Conservation (phyloP, 2,113 vertebrate species). For the Channa maculata region DNA sequence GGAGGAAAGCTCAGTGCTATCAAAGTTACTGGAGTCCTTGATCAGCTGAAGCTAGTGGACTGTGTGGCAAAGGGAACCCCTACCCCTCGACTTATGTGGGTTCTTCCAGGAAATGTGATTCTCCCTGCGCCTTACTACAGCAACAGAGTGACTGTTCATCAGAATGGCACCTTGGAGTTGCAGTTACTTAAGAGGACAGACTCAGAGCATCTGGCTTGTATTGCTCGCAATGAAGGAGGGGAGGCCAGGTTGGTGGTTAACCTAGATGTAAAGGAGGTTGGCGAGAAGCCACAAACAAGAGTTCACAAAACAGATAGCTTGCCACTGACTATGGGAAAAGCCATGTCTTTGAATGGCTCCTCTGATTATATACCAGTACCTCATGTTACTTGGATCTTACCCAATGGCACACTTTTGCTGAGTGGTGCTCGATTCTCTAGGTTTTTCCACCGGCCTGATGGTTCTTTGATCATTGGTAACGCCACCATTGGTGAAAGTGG, state of each 20-base stretch:
- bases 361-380: constrained; percentile 76
- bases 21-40: constrained; percentile 78
- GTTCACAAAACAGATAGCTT: constrained; percentile 81
- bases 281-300: constrained; percentile 76
- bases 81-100: constrained; percentile 86
- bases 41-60: constrained; percentile 83
- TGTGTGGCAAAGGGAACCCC: constrained; percentile 88
- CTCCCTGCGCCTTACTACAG: constrained; percentile 90
- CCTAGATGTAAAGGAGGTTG: constrained; percentile 82
- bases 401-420: constrained; percentile 84
- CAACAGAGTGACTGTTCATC: constrained; percentile 87
- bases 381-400: constrained; percentile 88
- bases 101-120: constrained; percentile 89
- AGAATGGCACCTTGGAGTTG: constrained; percentile 92
- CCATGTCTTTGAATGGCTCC: constrained; percentile 90
- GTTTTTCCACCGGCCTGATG: constrained; percentile 86
- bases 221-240: constrained; percentile 90
- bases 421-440: constrained; percentile 78
- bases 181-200: constrained; percentile 81
- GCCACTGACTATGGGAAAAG: constrained; percentile 83
- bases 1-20: constrained; percentile 71
- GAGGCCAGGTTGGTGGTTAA: constrained; percentile 87
- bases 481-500: constrained; percentile 86
- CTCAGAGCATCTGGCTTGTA: constrained; percentile 85
- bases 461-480: constrained; percentile 86